A percentile compares a stretch with the other conserved stretches of the same genome.
phyloP scores from a whole-genome alignment of 2,113 vertebrate species.

The Heliornis fulica region DNA sequence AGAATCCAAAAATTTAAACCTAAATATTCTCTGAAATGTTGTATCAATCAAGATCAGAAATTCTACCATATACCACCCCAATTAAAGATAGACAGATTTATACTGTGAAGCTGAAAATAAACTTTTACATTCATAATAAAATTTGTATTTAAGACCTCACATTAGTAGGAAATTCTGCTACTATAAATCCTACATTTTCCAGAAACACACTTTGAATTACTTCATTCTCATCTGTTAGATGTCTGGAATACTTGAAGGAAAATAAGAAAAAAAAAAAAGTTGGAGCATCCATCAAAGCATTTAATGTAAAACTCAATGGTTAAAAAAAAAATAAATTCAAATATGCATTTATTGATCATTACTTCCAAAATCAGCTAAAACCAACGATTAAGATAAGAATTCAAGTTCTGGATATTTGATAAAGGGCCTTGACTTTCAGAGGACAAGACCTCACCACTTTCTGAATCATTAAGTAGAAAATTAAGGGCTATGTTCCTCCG shows the following conservation, averaged over 20 bases:
- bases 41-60: neutral
- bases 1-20: neutral
- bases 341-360: neutral
- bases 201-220: neutral
- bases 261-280: neutral
- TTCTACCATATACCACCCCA: neutral
- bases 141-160: neutral
- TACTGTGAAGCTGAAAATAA: neutral
- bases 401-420: neutral
- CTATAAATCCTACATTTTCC: neutral
- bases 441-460: constrained; percentile 28
- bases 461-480: constrained; percentile 56
- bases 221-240: neutral
- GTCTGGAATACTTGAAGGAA: neutral
- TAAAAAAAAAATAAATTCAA: neutral
- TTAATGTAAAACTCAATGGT: neutral
- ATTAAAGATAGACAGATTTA: neutral
- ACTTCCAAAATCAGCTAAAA: neutral
- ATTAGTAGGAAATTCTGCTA: neutral
- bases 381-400: neutral
- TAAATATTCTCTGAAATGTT: neutral
- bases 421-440: constrained; percentile 51
- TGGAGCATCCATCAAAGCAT: neutral
- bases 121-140: neutral
- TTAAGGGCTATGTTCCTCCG: constrained; percentile 28